phyloP scores from a whole-genome alignment of 2,888 invertebrate genomes.

The Galerucella calmariensis region DNA sequence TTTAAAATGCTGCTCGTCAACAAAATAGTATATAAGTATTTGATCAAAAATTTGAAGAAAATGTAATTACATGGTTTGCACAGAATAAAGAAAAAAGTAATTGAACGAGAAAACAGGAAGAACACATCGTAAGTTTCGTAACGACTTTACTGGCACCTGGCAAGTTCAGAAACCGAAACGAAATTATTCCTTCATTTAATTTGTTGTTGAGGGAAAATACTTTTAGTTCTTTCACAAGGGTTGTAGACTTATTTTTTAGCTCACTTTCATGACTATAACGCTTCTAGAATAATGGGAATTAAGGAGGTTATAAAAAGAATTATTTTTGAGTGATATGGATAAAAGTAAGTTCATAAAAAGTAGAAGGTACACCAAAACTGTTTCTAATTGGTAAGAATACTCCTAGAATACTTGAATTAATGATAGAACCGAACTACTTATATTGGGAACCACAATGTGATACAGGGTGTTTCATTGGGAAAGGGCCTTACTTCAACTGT shows the following conservation, averaged over 20 bases:
- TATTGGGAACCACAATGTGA: no score
- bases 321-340: no score
- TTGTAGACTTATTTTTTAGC: constrained; percentile 36
- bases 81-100: constrained; percentile 32
- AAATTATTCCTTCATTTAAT: constrained; percentile 57
- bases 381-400: no score
- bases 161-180: constrained; percentile 59
- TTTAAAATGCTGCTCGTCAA: not conserved
- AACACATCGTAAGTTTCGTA: constrained; percentile 45
- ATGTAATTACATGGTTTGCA: not conserved
- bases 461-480: no score
- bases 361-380: no score
- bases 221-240: constrained; percentile 55
- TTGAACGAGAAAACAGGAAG: constrained; percentile 42
- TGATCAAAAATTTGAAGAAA: not conserved
- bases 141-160: constrained; percentile 59
- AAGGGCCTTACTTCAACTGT: no score
- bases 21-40: not conserved
- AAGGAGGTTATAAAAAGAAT: no score
- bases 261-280: not conserved
- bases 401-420: no score
- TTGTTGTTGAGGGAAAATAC: constrained; percentile 54
- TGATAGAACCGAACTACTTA: no score
- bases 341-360: no score
- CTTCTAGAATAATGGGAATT: no score